Evolutionary conservation across 2,888 invertebrate species (phyloP).

Genomic region (Drosophila crucigera): DNA sequence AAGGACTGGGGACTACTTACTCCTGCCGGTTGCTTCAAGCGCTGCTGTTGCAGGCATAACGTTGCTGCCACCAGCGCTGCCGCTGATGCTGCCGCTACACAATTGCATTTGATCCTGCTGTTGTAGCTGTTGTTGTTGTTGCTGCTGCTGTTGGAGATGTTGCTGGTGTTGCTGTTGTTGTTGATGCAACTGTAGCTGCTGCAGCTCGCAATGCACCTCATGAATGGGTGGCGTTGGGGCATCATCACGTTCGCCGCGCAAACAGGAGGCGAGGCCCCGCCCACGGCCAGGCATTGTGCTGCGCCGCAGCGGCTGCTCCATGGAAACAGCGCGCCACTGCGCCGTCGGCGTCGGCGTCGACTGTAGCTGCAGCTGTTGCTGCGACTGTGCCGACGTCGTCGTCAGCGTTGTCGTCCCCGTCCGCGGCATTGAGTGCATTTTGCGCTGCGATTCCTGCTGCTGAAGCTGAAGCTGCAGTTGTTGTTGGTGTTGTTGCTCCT

Average conservation of each 20-base stretch:
- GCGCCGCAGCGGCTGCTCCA: constrained; percentile 76
- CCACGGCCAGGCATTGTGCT: constrained; percentile 84
- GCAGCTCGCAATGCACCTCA: constrained; percentile 66
- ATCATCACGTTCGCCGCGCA: constrained; percentile 85
- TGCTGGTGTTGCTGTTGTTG: constrained; percentile 26
- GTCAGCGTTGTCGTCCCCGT: constrained; percentile 37
- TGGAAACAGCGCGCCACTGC: constrained; percentile 49
- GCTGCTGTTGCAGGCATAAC: constrained; percentile 37
- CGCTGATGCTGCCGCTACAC: constrained; percentile 37
- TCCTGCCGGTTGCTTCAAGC: constrained; percentile 77
- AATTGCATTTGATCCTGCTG: constrained; percentile 54
- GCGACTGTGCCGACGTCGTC: constrained; percentile 29
- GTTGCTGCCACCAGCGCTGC: constrained; percentile 38
- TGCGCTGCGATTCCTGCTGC: constrained; percentile 39
- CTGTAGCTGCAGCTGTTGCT: constrained; percentile 23
- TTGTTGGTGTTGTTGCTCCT: constrained; percentile 33
- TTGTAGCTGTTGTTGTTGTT: constrained; percentile 52
- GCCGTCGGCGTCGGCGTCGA: constrained; percentile 27
- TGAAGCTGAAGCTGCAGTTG: constrained; percentile 34
- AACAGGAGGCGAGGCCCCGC: constrained; percentile 84
- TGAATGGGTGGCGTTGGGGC: constrained; percentile 73
- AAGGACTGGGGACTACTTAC: constrained; percentile 43
- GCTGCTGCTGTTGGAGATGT: constrained; percentile 47
- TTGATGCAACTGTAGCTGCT: constrained; percentile 72
- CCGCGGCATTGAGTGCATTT: constrained; percentile 74